A percentile compares a stretch with the other conserved stretches of the same genome.
Conservation (phyloP, 2,888 invertebrate genomes). For the Torymus texanus region DNA sequence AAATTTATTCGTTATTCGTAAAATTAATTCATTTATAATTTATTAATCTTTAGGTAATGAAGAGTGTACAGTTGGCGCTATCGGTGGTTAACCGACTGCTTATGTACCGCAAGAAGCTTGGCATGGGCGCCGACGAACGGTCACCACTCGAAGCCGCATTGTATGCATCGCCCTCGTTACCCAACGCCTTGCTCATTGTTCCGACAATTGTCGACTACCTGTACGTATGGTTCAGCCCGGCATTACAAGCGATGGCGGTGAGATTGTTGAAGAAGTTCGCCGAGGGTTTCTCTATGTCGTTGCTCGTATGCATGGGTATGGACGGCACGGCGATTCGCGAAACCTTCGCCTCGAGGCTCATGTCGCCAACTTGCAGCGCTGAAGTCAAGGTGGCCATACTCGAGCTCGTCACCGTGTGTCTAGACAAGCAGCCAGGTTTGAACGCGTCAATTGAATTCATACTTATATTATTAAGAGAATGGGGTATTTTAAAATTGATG, state of each 20-base stretch:
- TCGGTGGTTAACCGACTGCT: slow-evolving; percentile 72
- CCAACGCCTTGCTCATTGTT: slow-evolving; percentile 74
- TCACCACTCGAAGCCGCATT: slow-evolving; percentile 73
- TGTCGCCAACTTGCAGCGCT: slow-evolving; percentile 76
- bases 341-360: slow-evolving; percentile 77
- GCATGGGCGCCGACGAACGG: slow-evolving; percentile 66
- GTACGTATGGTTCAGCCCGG: slow-evolving; percentile 78
- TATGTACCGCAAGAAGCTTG: slow-evolving; percentile 72
- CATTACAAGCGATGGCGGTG: slow-evolving; percentile 78
- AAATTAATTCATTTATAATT: neutral
- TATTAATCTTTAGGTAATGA: slow-evolving; percentile 62
- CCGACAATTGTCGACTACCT: slow-evolving; percentile 78
- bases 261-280: slow-evolving; percentile 78
- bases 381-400: slow-evolving; percentile 75
- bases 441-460: neutral
- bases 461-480: too few relatives aligned
- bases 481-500: too few relatives aligned
- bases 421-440: slow-evolving; percentile 74
- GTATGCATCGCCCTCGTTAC: slow-evolving; percentile 72
- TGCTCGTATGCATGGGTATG: slow-evolving; percentile 79
- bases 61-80: slow-evolving; percentile 72
- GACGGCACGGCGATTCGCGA: slow-evolving; percentile 79
- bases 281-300: slow-evolving; percentile 78
- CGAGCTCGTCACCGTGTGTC: slow-evolving; percentile 74
- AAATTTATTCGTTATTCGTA: neutral